These are phyloP conservation scores for Epinephelus awoara DNA, from an alignment of 2,797 vertebrate species.

Conservation along the genomic window DNA sequence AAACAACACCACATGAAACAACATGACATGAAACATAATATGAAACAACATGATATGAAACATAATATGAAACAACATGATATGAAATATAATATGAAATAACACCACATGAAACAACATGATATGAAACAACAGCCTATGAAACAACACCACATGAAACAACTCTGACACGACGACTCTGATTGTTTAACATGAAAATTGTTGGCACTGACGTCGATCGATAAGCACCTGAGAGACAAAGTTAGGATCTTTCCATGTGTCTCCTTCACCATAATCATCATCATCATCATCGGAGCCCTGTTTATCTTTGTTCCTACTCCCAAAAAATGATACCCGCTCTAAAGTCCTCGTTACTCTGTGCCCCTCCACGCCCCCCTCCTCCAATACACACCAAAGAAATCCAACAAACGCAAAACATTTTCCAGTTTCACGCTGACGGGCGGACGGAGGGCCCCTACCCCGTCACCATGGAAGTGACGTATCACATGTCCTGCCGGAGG, in stretches of 20 bases:
- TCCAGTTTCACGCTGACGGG: constrained; percentile 88
- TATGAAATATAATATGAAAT: no score
- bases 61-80: no score
- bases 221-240: not conserved
- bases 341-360: constrained; percentile 77
- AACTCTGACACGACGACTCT: no score
- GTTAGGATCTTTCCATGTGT: constrained; percentile 57
- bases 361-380: constrained; percentile 63
- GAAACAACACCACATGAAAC: no score
- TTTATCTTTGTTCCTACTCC: constrained; percentile 82
- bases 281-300: constrained; percentile 72
- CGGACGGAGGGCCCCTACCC: constrained; percentile 85
- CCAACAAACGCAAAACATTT: constrained; percentile 81
- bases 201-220: no score
- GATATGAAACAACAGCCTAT: no score
- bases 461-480: constrained; percentile 87
- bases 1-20: no score
- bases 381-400: constrained; percentile 70
- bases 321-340: constrained; percentile 62
- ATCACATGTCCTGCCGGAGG: constrained; percentile 88
- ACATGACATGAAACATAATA: no score
- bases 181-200: no score
- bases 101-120: no score
- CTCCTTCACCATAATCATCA: constrained; percentile 34
- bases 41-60: no score